Percentiles rank a stretch among this genome's conserved stretches.
Conservation (phyloP, 2,888 invertebrate genomes). For the Orchesella flavescens region DNA sequence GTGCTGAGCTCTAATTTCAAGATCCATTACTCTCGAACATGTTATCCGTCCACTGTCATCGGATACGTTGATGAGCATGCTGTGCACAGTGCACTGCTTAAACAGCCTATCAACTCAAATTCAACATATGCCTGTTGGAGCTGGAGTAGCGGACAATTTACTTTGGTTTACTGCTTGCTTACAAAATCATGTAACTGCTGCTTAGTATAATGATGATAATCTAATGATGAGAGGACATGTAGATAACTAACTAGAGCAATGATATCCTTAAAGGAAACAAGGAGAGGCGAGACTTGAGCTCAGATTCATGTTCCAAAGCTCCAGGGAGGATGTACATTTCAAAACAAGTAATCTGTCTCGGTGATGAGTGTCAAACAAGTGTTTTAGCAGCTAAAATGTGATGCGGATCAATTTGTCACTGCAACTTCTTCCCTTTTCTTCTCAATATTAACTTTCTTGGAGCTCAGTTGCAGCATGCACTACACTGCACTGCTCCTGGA, state of each 20-base stretch:
- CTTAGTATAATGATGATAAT: slow-evolving; percentile 1
- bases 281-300: slow-evolving; percentile 6
- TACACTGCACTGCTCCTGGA: neutral
- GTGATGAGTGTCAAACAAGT: slow-evolving; percentile 70
- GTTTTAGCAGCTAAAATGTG: slow-evolving; percentile 57
- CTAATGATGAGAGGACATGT: slow-evolving; percentile 34
- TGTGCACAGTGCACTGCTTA: neutral
- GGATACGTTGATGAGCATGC: slow-evolving; percentile 30
- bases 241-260: slow-evolving; percentile 17
- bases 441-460: too few species aligned
- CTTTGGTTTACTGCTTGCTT: too few species aligned
- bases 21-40: slow-evolving; percentile 48
- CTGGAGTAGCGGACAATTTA: slow-evolving; percentile 1
- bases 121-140: neutral
- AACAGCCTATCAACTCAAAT: too few species aligned
- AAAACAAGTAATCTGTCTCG: slow-evolving; percentile 60
- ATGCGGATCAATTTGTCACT: slow-evolving; percentile 62
- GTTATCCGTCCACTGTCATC: slow-evolving; percentile 41
- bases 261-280: slow-evolving; percentile 40
- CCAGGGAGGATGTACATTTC: slow-evolving; percentile 62
- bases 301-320: slow-evolving; percentile 24
- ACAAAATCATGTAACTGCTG: too few species aligned
- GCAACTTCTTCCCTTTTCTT: too few species aligned
- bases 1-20: slow-evolving; percentile 49
- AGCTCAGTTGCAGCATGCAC: neutral